Percentiles rank a stretch among this genome's conserved stretches.
Conservation (phyloP, 2,888 invertebrate genomes). For the Hypena proboscidalis region DNA sequence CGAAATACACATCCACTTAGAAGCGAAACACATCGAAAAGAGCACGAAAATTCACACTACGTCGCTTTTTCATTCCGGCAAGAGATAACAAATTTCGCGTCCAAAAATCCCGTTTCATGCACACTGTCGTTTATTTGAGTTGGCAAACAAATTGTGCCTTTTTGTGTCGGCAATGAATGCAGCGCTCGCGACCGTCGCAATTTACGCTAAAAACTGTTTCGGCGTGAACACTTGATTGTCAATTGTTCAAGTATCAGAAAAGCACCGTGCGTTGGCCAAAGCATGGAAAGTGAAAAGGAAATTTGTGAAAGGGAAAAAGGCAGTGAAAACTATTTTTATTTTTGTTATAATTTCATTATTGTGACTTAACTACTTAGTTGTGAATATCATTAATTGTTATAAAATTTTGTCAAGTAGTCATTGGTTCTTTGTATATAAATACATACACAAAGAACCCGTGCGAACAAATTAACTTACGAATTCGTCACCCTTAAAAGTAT, state of each 20-base stretch:
- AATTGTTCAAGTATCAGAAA: constrained; percentile 34
- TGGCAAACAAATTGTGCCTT: constrained; percentile 38
- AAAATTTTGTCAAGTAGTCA: too few species aligned
- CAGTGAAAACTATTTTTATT: background rate
- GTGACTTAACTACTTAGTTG: too few species aligned
- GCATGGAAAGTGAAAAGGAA: background rate
- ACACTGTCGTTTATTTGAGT: constrained; percentile 42
- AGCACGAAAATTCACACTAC: constrained; percentile 21
- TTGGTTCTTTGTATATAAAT: too few species aligned
- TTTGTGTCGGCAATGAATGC: constrained; percentile 36
- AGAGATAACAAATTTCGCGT: constrained; percentile 33
- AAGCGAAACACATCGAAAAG: constrained; percentile 17
- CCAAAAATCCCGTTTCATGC: constrained; percentile 37
- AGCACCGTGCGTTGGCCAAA: background rate
- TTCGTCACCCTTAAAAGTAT: too few species aligned
- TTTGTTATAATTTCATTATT: too few species aligned
- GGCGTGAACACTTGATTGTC: constrained; percentile 40
- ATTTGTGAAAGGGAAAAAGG: background rate
- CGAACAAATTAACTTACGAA: too few species aligned
- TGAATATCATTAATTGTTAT: too few species aligned
- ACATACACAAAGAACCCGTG: too few species aligned
- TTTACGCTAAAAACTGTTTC: constrained; percentile 27
- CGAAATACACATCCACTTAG: constrained; percentile 2
- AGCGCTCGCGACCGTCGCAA: constrained; percentile 15
- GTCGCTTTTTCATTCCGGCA: constrained; percentile 25